phyloP scores from a whole-genome alignment of 1,140 invertebrate species.

The Papilio helenus region DNA sequence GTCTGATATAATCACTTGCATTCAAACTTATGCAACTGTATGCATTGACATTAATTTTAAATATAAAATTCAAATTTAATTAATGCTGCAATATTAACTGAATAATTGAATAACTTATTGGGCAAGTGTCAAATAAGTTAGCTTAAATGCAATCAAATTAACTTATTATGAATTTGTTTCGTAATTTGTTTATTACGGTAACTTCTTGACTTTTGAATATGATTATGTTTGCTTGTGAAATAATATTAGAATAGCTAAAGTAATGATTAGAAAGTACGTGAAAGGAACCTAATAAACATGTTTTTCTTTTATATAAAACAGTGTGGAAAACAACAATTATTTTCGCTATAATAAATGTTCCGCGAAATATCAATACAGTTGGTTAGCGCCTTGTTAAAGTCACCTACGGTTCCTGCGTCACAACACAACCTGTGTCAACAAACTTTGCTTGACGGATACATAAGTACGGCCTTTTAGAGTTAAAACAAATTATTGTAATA shows the following conservation, averaged over 20 bases:
- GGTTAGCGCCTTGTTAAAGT: not conserved
- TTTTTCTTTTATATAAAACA: too few species aligned
- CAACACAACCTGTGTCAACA: not conserved
- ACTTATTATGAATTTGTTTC: not conserved
- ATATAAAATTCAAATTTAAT: not conserved
- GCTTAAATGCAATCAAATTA: not conserved
- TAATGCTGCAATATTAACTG: not conserved
- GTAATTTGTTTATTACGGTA: not conserved
- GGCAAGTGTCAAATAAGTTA: not conserved
- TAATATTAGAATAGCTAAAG: not conserved
- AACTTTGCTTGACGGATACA: not conserved
- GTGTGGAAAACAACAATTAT: too few species aligned
- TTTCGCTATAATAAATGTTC: not conserved
- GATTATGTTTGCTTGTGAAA: not conserved
- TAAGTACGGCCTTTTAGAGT: not conserved
- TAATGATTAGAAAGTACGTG: not conserved
- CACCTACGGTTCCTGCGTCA: not conserved
- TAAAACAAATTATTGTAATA: not conserved
- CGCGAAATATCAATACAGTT: not conserved
- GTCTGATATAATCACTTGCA: not conserved
- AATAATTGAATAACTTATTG: not conserved
- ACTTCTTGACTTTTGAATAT: not conserved
- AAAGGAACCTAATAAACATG: not conserved
- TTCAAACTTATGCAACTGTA: not conserved
- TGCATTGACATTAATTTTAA: not conserved